Percentiles rank a stretch among this genome's conserved stretches.
phyloP scores from a whole-genome alignment of 1,140 invertebrate genomes.

The Diorhabda elongata region DNA sequence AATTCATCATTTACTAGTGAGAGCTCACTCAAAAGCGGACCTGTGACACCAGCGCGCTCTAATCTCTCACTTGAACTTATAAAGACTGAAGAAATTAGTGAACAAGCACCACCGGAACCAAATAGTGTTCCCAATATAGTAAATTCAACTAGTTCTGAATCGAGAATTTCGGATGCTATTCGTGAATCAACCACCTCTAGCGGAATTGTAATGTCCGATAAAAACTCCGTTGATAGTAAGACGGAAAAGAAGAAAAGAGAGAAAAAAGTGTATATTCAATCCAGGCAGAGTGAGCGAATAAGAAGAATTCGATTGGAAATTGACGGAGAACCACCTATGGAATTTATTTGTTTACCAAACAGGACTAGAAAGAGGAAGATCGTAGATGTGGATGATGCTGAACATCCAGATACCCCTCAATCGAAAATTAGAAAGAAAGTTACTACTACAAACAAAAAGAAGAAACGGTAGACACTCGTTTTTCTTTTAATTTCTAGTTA shows the following conservation, averaged over 20 bases:
- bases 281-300: slow-evolving; percentile 43
- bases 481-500: slow-evolving; percentile 10
- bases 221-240: slow-evolving; percentile 37
- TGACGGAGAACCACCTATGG: slow-evolving; percentile 34
- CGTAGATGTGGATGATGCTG: slow-evolving; percentile 12
- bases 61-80: slow-evolving; percentile 36
- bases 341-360: slow-evolving; percentile 32
- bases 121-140: neutral
- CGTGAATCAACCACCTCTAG: slow-evolving; percentile 39
- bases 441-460: slow-evolving; percentile 13
- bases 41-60: slow-evolving; percentile 29
- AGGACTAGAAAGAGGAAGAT: slow-evolving; percentile 38
- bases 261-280: slow-evolving; percentile 36
- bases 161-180: slow-evolving; percentile 17
- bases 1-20: slow-evolving; percentile 44
- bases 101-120: neutral
- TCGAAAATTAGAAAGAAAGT: slow-evolving; percentile 37
- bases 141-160: slow-evolving; percentile 6
- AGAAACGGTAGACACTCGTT: slow-evolving; percentile 4
- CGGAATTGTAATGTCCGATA: slow-evolving; percentile 40
- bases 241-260: slow-evolving; percentile 31
- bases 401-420: slow-evolving; percentile 26
- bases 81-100: slow-evolving; percentile 34
- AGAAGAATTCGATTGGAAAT: slow-evolving; percentile 40
- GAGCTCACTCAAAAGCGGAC: slow-evolving; percentile 36